Percentiles rank a stretch among this genome's conserved stretches.
These are phyloP conservation scores for Archocentrus centrarchus DNA, from an alignment of 2,113 vertebrate species.

Conservation along the genomic window DNA sequence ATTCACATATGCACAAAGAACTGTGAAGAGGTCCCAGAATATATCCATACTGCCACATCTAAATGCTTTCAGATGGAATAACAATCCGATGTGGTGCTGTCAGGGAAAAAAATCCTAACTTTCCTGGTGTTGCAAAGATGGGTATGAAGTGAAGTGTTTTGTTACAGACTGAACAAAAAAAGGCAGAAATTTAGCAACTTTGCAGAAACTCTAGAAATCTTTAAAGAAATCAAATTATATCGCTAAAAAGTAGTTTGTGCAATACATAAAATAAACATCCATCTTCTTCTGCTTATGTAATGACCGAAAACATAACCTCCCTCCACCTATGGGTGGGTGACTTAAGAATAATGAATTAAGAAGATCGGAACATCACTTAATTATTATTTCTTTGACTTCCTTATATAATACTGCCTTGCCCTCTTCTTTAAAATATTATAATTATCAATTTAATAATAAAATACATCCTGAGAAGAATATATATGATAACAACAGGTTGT, in stretches of 20 bases:
- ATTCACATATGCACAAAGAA: fast-evolving
- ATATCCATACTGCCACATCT: neutral
- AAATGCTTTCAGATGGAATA: neutral
- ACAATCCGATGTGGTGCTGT: neutral
- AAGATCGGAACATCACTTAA: no score
- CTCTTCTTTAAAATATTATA: neutral
- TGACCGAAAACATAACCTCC: no score
- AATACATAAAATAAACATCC: neutral
- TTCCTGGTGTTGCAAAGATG: neutral
- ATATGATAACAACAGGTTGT: neutral
- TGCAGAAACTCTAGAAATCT: neutral
- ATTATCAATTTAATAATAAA: neutral
- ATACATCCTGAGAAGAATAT: no score
- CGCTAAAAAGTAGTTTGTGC: no score
- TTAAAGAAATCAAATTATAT: neutral
- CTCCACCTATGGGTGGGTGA: no score
- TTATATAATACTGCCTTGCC: neutral
- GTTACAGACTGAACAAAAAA: neutral
- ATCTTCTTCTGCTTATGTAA: no score
- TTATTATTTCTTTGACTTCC: neutral
- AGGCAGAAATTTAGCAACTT: fast-evolving
- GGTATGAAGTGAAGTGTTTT: neutral
- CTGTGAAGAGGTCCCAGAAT: neutral
- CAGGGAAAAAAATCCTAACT: neutral
- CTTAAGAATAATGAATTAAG: neutral